A percentile compares a stretch with the other conserved stretches of the same genome.
Conservation (phyloP, 2,888 invertebrate genomes). For the Noctua pronuba region DNA sequence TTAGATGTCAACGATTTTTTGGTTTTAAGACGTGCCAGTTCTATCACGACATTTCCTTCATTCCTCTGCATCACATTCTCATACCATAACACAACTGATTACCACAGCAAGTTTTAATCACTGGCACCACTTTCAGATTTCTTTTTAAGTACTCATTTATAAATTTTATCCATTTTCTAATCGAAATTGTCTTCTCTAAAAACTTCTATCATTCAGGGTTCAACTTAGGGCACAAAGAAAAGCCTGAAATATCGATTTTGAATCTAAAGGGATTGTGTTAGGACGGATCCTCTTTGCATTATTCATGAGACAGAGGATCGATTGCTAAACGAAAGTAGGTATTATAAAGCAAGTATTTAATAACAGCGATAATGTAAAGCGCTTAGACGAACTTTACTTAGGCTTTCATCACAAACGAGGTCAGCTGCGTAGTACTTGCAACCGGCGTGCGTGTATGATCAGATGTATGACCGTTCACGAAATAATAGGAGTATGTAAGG, state of each 20-base stretch:
- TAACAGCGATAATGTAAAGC: constrained; percentile 6
- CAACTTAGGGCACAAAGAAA: constrained; percentile 10
- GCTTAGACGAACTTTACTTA: background rate
- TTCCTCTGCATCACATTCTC: too few species aligned
- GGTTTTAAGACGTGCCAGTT: too few species aligned
- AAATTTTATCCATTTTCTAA: background rate
- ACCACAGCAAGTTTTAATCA: too few species aligned
- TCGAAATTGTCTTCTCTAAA: background rate
- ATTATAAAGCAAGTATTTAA: constrained; percentile 15
- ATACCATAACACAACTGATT: too few species aligned
- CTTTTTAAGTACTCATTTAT: too few species aligned
- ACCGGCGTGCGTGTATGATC: background rate
- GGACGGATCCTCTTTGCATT: constrained; percentile 39
- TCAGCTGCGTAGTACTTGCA: background rate
- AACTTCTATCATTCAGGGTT: background rate
- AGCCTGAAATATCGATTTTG: constrained; percentile 23
- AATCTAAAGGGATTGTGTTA: constrained; percentile 19
- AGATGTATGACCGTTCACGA: background rate
- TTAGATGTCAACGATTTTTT: too few species aligned
- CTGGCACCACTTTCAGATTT: too few species aligned
- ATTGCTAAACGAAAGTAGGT: constrained; percentile 35
- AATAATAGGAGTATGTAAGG: background rate
- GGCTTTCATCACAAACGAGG: background rate
- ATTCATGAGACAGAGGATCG: constrained; percentile 34
- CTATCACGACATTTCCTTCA: too few species aligned